These are phyloP conservation scores for Drosophila chauvacae DNA, from an alignment of 1,140 invertebrate species.

Conservation along the genomic window DNA sequence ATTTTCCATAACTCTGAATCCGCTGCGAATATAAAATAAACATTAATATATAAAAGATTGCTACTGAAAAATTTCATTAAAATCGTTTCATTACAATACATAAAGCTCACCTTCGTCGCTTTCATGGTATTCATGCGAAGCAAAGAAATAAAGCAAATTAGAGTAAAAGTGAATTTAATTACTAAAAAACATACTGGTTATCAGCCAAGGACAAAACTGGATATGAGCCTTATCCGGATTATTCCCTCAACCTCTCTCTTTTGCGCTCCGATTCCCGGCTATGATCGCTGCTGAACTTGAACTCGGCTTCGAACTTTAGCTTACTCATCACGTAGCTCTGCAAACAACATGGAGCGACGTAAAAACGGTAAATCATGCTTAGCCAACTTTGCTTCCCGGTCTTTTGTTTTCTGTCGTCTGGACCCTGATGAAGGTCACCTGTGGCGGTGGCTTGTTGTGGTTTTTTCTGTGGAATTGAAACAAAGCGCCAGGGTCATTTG, in stretches of 20 bases:
- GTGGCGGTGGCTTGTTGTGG: conserved; percentile 4
- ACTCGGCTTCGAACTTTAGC: conserved; percentile 39
- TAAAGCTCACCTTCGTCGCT: too few relatives aligned
- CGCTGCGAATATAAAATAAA: too few relatives aligned
- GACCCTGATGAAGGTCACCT: conserved; percentile 40
- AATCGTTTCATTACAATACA: too few relatives aligned
- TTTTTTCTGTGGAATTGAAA: conserved; percentile 2
- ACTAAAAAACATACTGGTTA: conserved; percentile 42
- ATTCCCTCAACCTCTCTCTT: not conserved
- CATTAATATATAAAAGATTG: not conserved
- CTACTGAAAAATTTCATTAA: not conserved
- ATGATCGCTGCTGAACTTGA: conserved; percentile 38
- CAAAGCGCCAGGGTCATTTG: conserved; percentile 5
- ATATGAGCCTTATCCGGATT: not conserved
- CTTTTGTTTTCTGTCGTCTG: conserved; percentile 44
- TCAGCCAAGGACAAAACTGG: conserved; percentile 40
- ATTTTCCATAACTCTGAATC: too few relatives aligned
- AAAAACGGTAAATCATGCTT: conserved; percentile 53
- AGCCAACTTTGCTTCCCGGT: conserved; percentile 45
- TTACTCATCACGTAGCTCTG: conserved; percentile 35
- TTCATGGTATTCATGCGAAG: not conserved
- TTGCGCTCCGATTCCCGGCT: conserved; percentile 3
- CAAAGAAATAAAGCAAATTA: conserved; percentile 6
- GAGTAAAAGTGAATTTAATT: conserved; percentile 36
- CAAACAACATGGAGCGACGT: not conserved